These are phyloP conservation scores for Sebastes umbrosus DNA, from an alignment of 2,797 vertebrate species.

Conservation along the genomic window DNA sequence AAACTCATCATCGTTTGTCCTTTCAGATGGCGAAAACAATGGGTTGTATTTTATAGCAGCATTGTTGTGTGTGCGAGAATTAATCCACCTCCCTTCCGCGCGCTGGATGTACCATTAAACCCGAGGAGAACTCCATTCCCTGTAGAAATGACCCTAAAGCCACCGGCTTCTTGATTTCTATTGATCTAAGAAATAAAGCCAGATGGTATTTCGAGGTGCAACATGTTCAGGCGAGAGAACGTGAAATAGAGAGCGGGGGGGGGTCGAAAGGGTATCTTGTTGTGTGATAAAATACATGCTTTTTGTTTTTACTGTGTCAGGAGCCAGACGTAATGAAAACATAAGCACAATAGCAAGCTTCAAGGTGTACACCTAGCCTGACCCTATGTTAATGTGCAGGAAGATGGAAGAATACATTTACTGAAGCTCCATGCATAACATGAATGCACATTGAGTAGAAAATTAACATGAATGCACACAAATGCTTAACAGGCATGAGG, in stretches of 20 bases:
- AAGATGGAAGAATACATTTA: not conserved
- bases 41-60: slow-evolving; percentile 29
- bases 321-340: not conserved
- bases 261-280: not conserved
- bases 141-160: slow-evolving; percentile 41
- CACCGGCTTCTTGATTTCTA: slow-evolving; percentile 41
- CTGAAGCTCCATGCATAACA: not conserved
- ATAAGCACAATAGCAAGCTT: not conserved
- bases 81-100: slow-evolving; percentile 48
- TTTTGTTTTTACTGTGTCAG: slow-evolving; percentile 3
- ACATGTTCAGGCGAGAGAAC: slow-evolving; percentile 1
- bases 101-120: slow-evolving; percentile 37
- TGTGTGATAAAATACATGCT: not conserved
- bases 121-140: slow-evolving; percentile 26
- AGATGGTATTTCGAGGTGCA: slow-evolving; percentile 26
- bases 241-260: not conserved
- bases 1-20: slow-evolving; percentile 57
- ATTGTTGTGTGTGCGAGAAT: slow-evolving; percentile 36
- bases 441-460: not conserved
- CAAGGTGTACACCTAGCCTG: not conserved
- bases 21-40: slow-evolving; percentile 53
- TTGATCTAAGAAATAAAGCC: slow-evolving; percentile 45
- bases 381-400: not conserved
- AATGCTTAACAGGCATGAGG: not conserved
- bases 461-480: not conserved